phyloP scores from a whole-genome alignment of 2,888 invertebrate genomes.

The Netelia virgata region DNA sequence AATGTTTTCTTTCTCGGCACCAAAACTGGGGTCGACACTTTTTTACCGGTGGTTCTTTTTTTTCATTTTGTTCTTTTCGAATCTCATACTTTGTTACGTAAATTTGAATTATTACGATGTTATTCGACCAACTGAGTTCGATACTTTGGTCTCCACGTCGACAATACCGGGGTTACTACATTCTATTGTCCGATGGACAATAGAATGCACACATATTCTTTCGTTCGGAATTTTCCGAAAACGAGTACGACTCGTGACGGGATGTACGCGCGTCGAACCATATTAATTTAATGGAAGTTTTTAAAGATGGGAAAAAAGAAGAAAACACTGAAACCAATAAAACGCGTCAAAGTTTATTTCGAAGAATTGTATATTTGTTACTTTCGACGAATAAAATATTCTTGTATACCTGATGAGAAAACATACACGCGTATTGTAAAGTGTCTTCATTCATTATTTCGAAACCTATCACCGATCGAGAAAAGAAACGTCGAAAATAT shows the following conservation, averaged over 20 bases:
- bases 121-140: slow-evolving; percentile 53
- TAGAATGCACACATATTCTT: slow-evolving; percentile 4
- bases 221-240: slow-evolving; percentile 31
- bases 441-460: neutral
- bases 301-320: slow-evolving; percentile 43
- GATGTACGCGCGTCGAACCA: slow-evolving; percentile 45
- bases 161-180: slow-evolving; percentile 75
- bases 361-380: slow-evolving; percentile 85
- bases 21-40: neutral
- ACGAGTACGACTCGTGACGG: neutral
- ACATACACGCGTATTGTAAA: slow-evolving; percentile 29
- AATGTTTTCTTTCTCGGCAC: slow-evolving; percentile 53
- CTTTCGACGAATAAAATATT: slow-evolving; percentile 85
- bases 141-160: slow-evolving; percentile 72
- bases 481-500: neutral
- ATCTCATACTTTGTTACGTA: slow-evolving; percentile 30
- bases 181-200: slow-evolving; percentile 44
- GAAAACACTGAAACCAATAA: slow-evolving; percentile 29
- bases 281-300: slow-evolving; percentile 69
- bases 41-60: neutral
- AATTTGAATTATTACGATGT: slow-evolving; percentile 27
- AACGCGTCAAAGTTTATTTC: slow-evolving; percentile 80
- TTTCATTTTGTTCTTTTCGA: slow-evolving; percentile 9
- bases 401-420: slow-evolving; percentile 82
- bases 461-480: neutral